Evolutionary conservation across 2,113 vertebrate genomes (phyloP), one percentile per base, ranked within the genome.

Genomic region (Athene noctua): DNA sequence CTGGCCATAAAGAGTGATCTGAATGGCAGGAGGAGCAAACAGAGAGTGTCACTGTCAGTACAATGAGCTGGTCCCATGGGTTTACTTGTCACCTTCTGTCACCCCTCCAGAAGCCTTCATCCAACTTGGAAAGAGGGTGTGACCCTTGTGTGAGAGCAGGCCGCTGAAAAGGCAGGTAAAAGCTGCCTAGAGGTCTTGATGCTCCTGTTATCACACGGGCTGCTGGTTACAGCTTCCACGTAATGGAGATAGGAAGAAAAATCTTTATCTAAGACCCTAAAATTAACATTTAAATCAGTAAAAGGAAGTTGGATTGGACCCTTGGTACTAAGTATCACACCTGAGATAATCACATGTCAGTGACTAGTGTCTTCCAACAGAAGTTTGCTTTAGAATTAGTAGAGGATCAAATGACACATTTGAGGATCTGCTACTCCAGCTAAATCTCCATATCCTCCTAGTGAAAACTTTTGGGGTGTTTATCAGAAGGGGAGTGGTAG

Each of bases 161-260:
- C 40, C 66, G 62, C 54, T 57, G 54, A 54, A 90, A 86, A 92
- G 38, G 47, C 42, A 62, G 63, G n/a, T 74, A 49, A 89, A 63
- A 57, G n/a, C 26, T 80, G 30, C 66, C 25, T 49, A 40, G 36
- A 79, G 67, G 72, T 36, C 36, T 9, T 46, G 15, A 67, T 57
- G 55, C 27, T 88, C 29, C 29, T 0, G 1, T 66, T 74, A 59
- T 19, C 36, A 42, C 1, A 0, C 18, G 26, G 54, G 23, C 51
- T 86, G 51, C 42, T 80, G 42, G 26, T n/a, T 96, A 77, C 57
- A 84, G 51, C 59, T 74, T 75, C 75, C 68, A 57, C 7, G 15
- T 20, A 52, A 68, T 3, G 36, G 27, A 92, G 61, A 58, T 63
- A 7, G 23, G 57, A 70, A 84, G 30, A 30, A 49, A 79, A 93